Percentiles rank a stretch among this genome's conserved stretches.
phyloP scores from a whole-genome alignment of 2,113 vertebrate species.

The Tragelaphus imberbis region DNA sequence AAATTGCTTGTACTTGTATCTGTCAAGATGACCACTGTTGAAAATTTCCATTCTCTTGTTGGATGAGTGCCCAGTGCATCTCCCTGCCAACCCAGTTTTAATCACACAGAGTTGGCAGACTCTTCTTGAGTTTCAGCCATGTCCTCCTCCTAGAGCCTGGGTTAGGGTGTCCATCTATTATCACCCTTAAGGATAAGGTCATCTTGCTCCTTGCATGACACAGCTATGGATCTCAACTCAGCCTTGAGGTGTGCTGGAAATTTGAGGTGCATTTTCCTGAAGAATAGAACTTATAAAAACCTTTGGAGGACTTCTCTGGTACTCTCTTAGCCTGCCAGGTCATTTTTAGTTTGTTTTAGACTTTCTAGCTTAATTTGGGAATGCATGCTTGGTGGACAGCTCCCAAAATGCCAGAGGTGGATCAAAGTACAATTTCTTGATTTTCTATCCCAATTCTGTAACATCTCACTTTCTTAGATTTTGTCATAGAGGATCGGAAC shows the following conservation, averaged over 20 bases:
- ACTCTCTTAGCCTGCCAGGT: not conserved
- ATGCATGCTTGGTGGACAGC: not conserved
- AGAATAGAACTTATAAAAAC: not conserved
- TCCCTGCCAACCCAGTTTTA: not conserved
- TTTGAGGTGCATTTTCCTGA: not conserved
- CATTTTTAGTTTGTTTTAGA: not conserved
- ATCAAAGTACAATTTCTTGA: not conserved
- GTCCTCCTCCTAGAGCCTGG: not conserved
- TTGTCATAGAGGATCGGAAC: not conserved
- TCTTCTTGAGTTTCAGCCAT: not conserved
- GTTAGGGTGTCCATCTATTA: not conserved
- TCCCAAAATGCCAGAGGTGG: not conserved
- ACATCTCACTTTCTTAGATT: not conserved
- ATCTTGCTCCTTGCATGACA: not conserved
- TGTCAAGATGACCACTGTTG: slow-evolving; percentile 9
- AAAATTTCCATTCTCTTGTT: not conserved
- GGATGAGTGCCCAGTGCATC: not conserved
- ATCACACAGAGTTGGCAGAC: not conserved
- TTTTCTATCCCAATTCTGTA: not conserved
- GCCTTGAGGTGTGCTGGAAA: not conserved
- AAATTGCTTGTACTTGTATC: not conserved
- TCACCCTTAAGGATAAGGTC: not conserved
- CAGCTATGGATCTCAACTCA: not conserved
- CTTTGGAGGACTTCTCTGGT: not conserved
- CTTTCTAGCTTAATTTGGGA: not conserved